Conservation (phyloP, 2,888 invertebrate species). For the Drosophila kanekoi region DNA sequence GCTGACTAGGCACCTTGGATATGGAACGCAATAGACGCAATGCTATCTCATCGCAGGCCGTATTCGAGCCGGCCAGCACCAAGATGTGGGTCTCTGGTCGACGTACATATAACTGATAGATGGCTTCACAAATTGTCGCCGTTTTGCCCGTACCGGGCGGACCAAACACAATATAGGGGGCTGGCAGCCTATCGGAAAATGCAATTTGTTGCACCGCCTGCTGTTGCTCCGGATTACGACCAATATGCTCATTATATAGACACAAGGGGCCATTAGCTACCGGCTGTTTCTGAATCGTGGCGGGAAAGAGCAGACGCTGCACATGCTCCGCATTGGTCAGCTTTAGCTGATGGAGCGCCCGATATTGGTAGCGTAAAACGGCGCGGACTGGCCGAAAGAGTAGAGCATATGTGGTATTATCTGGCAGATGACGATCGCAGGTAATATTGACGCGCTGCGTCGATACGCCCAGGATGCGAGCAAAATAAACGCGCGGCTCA, state of each 20-base stretch:
- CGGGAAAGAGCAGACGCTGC: constrained; percentile 66
- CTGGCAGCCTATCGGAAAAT: constrained; percentile 83
- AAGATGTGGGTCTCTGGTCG: constrained; percentile 86
- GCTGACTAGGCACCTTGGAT: constrained; percentile 38
- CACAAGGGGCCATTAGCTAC: constrained; percentile 22
- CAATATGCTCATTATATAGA: constrained; percentile 81
- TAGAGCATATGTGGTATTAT: constrained; percentile 58
- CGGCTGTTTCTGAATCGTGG: background rate
- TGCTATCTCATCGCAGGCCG: constrained; percentile 90
- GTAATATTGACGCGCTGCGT: constrained; percentile 70
- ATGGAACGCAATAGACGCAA: constrained; percentile 84
- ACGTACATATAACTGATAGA: constrained; percentile 87
- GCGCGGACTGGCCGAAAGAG: constrained; percentile 75
- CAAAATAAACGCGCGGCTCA: constrained; percentile 67
- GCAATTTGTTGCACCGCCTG: constrained; percentile 89
- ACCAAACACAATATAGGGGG: constrained; percentile 94
- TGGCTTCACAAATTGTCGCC: constrained; percentile 89
- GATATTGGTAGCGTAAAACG: constrained; percentile 78
- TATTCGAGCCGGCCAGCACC: constrained; percentile 90
- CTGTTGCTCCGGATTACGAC: constrained; percentile 87
- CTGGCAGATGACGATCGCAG: constrained; percentile 61
- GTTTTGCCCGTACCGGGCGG: constrained; percentile 89
- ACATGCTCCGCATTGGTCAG: constrained; percentile 34
- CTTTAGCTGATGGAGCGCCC: constrained; percentile 69
- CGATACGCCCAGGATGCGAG: constrained; percentile 61